phyloP scores from a whole-genome alignment of 1,140 invertebrate genomes.

The Drosophila tsacasi region DNA sequence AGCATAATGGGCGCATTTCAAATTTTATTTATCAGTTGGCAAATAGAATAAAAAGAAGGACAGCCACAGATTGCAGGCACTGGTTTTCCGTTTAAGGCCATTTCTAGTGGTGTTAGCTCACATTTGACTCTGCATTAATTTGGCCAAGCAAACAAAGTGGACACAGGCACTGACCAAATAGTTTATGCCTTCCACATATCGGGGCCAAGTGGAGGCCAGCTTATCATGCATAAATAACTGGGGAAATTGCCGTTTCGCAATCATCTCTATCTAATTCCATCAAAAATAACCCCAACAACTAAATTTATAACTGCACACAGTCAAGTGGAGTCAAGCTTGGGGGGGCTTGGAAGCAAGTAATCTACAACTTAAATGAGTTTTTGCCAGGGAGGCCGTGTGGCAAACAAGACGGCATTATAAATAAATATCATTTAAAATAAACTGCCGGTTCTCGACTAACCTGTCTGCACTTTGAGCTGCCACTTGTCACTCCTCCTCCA shows the following conservation, averaged over 20 bases:
- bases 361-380: slow-evolving; percentile 80
- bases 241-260: slow-evolving; percentile 29
- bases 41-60: slow-evolving; percentile 26
- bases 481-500: slow-evolving; percentile 43
- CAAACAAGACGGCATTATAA: slow-evolving; percentile 65
- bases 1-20: slow-evolving; percentile 69
- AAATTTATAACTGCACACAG: slow-evolving; percentile 59
- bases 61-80: neutral
- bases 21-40: slow-evolving; percentile 68
- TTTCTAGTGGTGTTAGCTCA: slow-evolving; percentile 2
- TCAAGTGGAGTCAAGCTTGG: slow-evolving; percentile 13
- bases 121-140: slow-evolving; percentile 32
- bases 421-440: slow-evolving; percentile 82
- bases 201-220: slow-evolving; percentile 1
- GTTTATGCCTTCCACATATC: slow-evolving; percentile 17
- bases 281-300: slow-evolving; percentile 52
- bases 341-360: slow-evolving; percentile 50
- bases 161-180: slow-evolving; percentile 7
- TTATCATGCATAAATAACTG: slow-evolving; percentile 41
- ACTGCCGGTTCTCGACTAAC: slow-evolving; percentile 77
- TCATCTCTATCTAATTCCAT: slow-evolving; percentile 60
- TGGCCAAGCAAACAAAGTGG: slow-evolving; percentile 21
- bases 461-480: slow-evolving; percentile 75
- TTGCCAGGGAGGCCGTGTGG: slow-evolving; percentile 2
- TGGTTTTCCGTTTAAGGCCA: slow-evolving; percentile 42